phyloP scores from a whole-genome alignment of 2,797 vertebrate species.

The Salmo trutta region DNA sequence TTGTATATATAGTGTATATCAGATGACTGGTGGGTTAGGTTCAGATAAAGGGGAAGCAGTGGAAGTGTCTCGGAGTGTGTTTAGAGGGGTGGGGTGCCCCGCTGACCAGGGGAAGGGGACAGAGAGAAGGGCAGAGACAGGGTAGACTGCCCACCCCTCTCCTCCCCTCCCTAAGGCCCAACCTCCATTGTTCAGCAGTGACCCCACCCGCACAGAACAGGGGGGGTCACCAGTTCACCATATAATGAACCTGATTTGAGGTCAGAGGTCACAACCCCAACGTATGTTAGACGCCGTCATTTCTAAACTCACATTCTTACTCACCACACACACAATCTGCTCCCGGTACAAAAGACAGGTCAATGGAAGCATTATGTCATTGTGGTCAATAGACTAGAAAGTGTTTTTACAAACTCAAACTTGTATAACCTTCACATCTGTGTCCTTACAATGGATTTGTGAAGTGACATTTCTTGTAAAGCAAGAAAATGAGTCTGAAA shows the following conservation, averaged over 20 bases:
- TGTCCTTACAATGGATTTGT: not conserved
- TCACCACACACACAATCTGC: not conserved
- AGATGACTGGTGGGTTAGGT: constrained; percentile 19
- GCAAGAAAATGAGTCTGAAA: not conserved
- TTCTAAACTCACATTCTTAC: constrained; percentile 17
- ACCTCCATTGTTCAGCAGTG: constrained; percentile 9
- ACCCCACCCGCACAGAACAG: constrained; percentile 29
- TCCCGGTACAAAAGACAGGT: not conserved
- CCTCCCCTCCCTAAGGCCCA: not conserved
- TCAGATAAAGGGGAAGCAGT: constrained; percentile 25
- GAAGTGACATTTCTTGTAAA: not conserved
- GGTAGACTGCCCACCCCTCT: not conserved
- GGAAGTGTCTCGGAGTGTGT: constrained; percentile 23
- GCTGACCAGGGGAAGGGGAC: constrained; percentile 1
- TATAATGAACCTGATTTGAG: constrained; percentile 29
- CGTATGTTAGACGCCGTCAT: constrained; percentile 18
- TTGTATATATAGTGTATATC: not conserved
- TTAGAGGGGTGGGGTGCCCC: not conserved
- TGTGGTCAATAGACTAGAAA: not conserved
- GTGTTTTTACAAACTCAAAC: not conserved
- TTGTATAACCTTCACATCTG: not conserved
- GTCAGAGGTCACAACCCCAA: constrained; percentile 20
- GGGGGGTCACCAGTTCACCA: constrained; percentile 20
- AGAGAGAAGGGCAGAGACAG: not conserved
- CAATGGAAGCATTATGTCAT: not conserved